Percentiles rank a stretch among this genome's conserved stretches.
These are phyloP conservation scores for Steinernema scapterisci DNA, from an alignment of 2,888 invertebrate species.

Conservation along the genomic window DNA sequence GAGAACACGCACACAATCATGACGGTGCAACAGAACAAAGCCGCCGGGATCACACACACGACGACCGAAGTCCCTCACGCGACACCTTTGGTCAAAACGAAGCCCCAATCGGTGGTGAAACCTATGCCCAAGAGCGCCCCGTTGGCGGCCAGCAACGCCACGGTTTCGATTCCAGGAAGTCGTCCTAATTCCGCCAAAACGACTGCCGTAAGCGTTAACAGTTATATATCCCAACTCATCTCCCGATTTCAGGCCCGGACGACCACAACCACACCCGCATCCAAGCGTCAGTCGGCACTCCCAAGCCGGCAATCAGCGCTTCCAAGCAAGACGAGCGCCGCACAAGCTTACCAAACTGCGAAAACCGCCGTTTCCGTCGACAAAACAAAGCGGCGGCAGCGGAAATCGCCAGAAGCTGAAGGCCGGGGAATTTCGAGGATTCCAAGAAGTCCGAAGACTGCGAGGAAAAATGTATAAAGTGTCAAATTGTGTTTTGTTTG, in stretches of 20 bases:
- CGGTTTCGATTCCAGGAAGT: neutral
- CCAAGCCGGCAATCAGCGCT: conserved; percentile 35
- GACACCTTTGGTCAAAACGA: conserved; percentile 39
- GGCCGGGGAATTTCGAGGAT: conserved; percentile 10
- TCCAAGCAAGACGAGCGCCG: conserved; percentile 32
- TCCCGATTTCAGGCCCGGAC: conserved; percentile 6
- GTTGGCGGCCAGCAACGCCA: conserved; percentile 39
- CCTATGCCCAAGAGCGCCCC: conserved; percentile 61
- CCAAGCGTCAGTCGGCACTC: conserved; percentile 33
- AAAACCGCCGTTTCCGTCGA: neutral
- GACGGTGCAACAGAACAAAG: conserved; percentile 46
- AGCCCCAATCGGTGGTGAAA: conserved; percentile 63
- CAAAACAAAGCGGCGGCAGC: conserved; percentile 3
- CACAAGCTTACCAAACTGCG: conserved; percentile 12
- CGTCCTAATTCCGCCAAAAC: neutral
- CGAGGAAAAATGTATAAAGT: conserved; percentile 34
- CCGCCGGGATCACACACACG: conserved; percentile 43
- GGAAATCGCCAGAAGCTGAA: conserved; percentile 31
- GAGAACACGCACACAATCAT: conserved; percentile 62
- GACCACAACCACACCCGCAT: neutral
- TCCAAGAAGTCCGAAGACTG: conserved; percentile 36
- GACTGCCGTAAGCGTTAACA: neutral
- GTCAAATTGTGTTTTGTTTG: conserved; percentile 3
- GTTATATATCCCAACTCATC: too few relatives aligned
- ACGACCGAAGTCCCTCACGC: conserved; percentile 26